Evolutionary conservation across 2,113 vertebrate genomes (phyloP).

Genomic region (Cervus canadensis): DNA sequence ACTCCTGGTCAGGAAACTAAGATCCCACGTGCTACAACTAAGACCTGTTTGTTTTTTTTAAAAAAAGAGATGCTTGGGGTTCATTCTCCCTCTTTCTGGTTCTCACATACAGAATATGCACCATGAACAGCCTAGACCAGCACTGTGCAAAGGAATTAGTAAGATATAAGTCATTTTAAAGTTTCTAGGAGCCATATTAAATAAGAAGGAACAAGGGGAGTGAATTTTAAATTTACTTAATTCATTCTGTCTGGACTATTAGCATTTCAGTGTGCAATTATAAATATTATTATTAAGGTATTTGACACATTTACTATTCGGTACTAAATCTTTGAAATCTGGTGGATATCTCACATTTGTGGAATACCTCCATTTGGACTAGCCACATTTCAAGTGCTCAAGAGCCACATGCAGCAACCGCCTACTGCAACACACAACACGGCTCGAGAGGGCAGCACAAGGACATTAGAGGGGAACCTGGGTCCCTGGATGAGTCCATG

Average conservation of each 20-base stretch:
- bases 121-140: neutral
- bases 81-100: neutral
- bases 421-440: rapidly evolving
- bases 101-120: neutral
- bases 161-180: neutral
- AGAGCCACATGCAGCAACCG: neutral
- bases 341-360: neutral
- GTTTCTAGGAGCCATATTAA: neutral
- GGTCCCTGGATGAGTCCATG: neutral
- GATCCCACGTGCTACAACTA: neutral
- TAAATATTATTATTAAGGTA: neutral
- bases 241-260: neutral
- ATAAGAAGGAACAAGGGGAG: neutral
- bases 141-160: neutral
- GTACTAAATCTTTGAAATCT: neutral
- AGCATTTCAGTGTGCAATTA: neutral
- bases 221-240: neutral
- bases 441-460: neutral
- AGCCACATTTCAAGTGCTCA: neutral
- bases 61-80: neutral
- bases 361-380: neutral
- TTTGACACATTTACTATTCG: neutral
- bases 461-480: rapidly evolving
- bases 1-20: neutral
- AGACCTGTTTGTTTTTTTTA: neutral